phyloP scores from a whole-genome alignment of 2,797 vertebrate genomes.

The Fistularia tabacaria region DNA sequence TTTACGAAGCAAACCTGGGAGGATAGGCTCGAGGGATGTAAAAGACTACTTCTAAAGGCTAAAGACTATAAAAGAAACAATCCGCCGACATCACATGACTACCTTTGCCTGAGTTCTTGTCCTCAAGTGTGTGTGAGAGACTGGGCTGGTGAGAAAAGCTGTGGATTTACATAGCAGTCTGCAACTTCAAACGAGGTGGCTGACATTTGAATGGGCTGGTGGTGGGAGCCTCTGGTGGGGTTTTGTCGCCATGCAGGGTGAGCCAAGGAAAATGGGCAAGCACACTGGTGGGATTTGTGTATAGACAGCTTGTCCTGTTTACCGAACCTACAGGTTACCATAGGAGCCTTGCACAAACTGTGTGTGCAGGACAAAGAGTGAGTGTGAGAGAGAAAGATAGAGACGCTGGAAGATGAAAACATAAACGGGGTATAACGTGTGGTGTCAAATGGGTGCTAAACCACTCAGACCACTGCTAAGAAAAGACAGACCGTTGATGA shows the following conservation, averaged over 20 bases:
- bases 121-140: conserved; percentile 49
- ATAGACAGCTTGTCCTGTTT: conserved; percentile 68
- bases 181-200: conserved; percentile 66
- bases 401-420: conserved; percentile 29
- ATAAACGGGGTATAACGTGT: conserved; percentile 9
- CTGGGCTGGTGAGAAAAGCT: conserved; percentile 66
- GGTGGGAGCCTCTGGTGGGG: conserved; percentile 66
- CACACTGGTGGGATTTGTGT: conserved; percentile 57
- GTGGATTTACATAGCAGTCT: conserved; percentile 68
- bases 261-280: conserved; percentile 68
- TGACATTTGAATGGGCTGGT: conserved; percentile 71
- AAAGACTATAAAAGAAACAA: conserved; percentile 53
- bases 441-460: conserved; percentile 29
- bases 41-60: conserved; percentile 52
- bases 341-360: conserved; percentile 61
- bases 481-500: conserved; percentile 32
- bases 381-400: conserved; percentile 40
- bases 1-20: conserved; percentile 50
- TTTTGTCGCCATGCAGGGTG: conserved; percentile 61
- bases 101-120: conserved; percentile 57
- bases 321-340: conserved; percentile 69
- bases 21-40: conserved; percentile 29
- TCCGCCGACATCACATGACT: conserved; percentile 58
- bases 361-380: conserved; percentile 41
- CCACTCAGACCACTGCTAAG: conserved; percentile 23